Base-by-base conservation (phyloP, 2,797 vertebrate genomes). In the Jordanella pulchra region DNA sequence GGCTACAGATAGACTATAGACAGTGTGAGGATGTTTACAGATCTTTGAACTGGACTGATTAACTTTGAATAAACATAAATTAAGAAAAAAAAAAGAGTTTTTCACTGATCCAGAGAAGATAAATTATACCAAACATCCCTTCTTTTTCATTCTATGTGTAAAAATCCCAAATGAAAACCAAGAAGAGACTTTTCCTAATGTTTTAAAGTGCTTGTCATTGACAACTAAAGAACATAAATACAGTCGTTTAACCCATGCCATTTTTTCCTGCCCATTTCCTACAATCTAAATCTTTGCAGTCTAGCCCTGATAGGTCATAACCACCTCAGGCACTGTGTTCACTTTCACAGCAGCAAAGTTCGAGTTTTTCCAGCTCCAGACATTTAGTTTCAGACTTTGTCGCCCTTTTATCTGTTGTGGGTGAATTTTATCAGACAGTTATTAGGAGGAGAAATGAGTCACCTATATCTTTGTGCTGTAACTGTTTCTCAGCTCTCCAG, bases 361-460 rank as follows among this genome's bases (percentile, higher is more conserved):
- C 1, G 10, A 18, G 45, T 17, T 48, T 55, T 47, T 73, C 47
- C 42, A 51, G 32, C 27, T 51, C 4, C 25, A 75, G 50, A 73
- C 17, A 25, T 15, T 67, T 67, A 32, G 64, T 82, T 70, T 70
- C 50, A 76, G 25, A 76, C 45, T 56, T 63, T 32, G 28, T 30
- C 11, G 9, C 18, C 69, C 0, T 78, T 58, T 80, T 3, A 65
- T 73, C 69, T 75, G 73, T 69, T 71, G 79, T 83, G 71, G 50
- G 42, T n/a, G 32, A 53, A 54, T 53, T 69, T 69, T 65, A 69
- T 48, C n/a, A 60, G 75, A 67, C 76, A 67, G 30, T 65, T 67
- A 58, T 55, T 53, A 71, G 60, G 55, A 42, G 56, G 27, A 61
- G 61, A 67, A 67, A 2, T 39, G 18, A 17, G 42, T 72, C 69